These are phyloP conservation scores for Stichodactyla mertensii DNA, from an alignment of 64 coral and sea anemone genomes.

Conservation along the genomic window DNA sequence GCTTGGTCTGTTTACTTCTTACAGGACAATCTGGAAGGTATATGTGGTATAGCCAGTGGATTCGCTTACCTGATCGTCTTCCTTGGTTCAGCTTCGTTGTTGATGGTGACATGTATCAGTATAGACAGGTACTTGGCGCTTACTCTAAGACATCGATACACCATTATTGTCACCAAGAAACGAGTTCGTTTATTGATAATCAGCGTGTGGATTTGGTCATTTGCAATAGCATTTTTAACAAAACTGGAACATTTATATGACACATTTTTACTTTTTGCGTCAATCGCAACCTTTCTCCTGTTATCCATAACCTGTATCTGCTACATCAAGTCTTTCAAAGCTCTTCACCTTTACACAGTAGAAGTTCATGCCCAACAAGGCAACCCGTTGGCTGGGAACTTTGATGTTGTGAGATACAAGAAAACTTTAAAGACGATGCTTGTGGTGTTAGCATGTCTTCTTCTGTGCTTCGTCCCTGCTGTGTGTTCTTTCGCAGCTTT, in stretches of 20 bases:
- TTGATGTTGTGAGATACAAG: constrained; percentile 12
- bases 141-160: constrained; percentile 19
- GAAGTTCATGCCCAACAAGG: background rate
- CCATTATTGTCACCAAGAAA: constrained; percentile 9
- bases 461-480: background rate
- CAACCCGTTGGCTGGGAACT: background rate
- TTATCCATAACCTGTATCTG: background rate
- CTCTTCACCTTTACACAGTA: background rate
- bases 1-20: background rate
- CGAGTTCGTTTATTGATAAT: constrained; percentile 2
- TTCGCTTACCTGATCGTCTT: background rate
- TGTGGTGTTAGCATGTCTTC: background rate
- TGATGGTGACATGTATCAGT: background rate
- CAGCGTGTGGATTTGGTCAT: background rate
- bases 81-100: background rate
- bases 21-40: background rate
- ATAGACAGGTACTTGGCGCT: constrained; percentile 19
- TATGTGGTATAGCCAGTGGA: background rate
- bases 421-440: constrained; percentile 13
- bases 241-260: background rate
- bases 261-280: background rate
- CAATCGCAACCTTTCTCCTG: background rate
- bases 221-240: background rate
- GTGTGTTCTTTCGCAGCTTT: background rate
- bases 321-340: background rate